These are phyloP conservation scores for Drosophila nigricruria DNA, from an alignment of 2,888 invertebrate genomes.

Conservation along the genomic window DNA sequence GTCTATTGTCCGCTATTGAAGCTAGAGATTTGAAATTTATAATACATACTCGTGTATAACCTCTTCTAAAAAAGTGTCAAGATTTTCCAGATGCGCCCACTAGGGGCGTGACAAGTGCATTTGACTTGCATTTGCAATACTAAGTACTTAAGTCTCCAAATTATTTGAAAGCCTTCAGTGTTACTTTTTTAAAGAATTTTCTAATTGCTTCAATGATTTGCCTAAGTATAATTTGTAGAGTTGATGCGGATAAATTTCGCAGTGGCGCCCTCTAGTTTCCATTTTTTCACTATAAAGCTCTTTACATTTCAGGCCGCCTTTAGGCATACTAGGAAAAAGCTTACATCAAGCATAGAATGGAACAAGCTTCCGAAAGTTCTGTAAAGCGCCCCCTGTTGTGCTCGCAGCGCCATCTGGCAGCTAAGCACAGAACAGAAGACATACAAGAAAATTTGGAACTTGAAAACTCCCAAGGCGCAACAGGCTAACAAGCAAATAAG, in stretches of 20 bases:
- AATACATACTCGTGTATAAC: no score
- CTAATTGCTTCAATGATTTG: no score
- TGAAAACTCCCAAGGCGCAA: conserved; percentile 39
- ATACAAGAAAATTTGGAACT: neutral
- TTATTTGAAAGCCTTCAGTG: no score
- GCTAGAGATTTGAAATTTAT: no score
- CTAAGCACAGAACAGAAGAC: neutral
- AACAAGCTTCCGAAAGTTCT: neutral
- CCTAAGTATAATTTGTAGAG: neutral
- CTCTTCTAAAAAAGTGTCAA: no score
- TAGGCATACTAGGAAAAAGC: neutral
- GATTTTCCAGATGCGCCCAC: no score
- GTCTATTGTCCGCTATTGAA: no score
- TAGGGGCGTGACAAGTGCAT: no score
- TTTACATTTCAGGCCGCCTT: neutral
- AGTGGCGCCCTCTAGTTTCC: conserved; percentile 2
- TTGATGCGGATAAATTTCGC: neutral
- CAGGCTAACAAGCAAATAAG: conserved; percentile 23
- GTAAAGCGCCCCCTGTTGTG: neutral
- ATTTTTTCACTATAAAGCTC: neutral
- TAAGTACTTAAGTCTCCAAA: no score
- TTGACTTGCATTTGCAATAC: no score
- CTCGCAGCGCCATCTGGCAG: conserved; percentile 25
- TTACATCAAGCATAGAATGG: neutral
- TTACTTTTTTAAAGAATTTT: no score